A percentile compares a stretch with the other conserved stretches of the same genome.
phyloP scores from a whole-genome alignment of 2,888 invertebrate genomes.

The Ornithoptera alexandrae region DNA sequence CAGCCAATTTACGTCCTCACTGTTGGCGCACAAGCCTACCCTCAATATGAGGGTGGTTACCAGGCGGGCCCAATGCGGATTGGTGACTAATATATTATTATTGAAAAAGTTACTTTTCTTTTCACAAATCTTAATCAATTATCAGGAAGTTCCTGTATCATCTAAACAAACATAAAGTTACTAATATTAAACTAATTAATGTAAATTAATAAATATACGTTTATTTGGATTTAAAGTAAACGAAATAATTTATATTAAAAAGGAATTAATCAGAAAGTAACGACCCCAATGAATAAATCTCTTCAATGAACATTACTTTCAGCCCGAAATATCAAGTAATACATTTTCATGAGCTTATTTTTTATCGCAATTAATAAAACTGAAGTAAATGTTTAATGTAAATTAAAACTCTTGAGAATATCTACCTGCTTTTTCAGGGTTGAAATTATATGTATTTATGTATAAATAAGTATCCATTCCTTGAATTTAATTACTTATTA shows the following conservation, averaged over 20 bases:
- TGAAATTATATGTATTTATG: neutral
- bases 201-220: neutral
- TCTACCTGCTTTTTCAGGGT: neutral
- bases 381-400: neutral
- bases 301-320: neutral
- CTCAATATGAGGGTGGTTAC: no score
- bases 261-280: neutral
- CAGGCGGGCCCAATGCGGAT: no score
- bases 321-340: neutral
- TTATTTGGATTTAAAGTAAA: neutral
- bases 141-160: no score
- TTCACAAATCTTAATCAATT: no score
- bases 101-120: no score
- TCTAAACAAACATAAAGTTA: neutral
- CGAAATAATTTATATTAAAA: conserved; percentile 1
- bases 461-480: no score
- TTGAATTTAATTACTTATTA: no score
- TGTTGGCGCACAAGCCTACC: no score
- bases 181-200: neutral
- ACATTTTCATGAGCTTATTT: neutral
- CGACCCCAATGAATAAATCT: neutral
- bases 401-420: neutral
- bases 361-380: neutral
- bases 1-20: no score
- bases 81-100: no score